These are phyloP conservation scores for Haliclystus octoradiatus DNA, from an alignment of 30 jellyfish, hydroid and myxozoan genomes.

Conservation along the genomic window DNA sequence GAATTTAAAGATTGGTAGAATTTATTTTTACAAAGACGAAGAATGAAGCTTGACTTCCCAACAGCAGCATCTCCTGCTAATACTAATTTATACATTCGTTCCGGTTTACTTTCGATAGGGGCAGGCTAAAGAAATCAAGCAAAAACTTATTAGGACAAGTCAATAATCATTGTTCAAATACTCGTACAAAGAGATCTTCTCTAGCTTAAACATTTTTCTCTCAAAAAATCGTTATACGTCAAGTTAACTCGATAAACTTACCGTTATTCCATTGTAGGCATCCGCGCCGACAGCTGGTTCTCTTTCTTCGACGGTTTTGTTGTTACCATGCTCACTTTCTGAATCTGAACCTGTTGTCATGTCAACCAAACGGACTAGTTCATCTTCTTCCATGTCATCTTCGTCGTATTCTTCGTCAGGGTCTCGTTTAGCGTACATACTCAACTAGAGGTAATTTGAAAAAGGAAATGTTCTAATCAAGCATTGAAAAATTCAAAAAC, in stretches of 20 bases:
- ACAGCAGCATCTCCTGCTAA: slow-evolving; percentile 99
- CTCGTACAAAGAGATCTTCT: no score
- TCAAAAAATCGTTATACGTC: no score
- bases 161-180: no score
- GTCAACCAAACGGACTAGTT: slow-evolving; percentile 73
- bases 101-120: slow-evolving; percentile 19
- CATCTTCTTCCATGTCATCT: slow-evolving; percentile 87
- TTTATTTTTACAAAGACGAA: slow-evolving; percentile 71
- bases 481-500: no score
- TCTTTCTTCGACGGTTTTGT: slow-evolving; percentile 64
- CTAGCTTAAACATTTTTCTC: no score
- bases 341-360: slow-evolving; percentile 67
- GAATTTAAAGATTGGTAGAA: slow-evolving; percentile 79
- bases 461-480: not conserved
- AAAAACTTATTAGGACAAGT: no score
- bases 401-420: slow-evolving; percentile 88
- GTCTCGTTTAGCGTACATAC: slow-evolving; percentile 70
- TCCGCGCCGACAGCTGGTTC: slow-evolving; percentile 4
- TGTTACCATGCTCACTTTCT: slow-evolving; percentile 38
- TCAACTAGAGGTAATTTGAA: slow-evolving; percentile 34
- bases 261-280: slow-evolving; percentile 9
- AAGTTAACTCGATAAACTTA: slow-evolving; percentile 2
- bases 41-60: slow-evolving; percentile 90
- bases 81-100: slow-evolving; percentile 80
- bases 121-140: not conserved